Base-by-base conservation (phyloP, 64 coral and sea anemone species). In the Hydrozoanthus tunicans region DNA sequence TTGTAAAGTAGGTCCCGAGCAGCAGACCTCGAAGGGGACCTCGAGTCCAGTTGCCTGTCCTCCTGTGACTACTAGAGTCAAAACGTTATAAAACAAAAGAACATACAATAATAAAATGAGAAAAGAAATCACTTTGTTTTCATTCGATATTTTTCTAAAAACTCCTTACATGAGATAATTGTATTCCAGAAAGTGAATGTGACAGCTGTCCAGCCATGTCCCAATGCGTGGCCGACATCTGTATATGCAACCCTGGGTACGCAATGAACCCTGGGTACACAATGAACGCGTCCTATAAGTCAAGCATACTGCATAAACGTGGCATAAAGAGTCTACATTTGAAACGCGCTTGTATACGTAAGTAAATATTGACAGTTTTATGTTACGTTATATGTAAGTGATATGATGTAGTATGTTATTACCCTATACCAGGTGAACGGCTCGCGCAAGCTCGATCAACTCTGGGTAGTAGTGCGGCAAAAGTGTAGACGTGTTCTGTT, bases 261-360 rank as follows among this genome's bases (percentile, higher is more conserved):
- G 61, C 86, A 53, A 92, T 92, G 94, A 90, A 52, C 67, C 79
- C 63, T 56, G 60, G 84, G 1, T 95, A 95, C 66, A 64, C 86
- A 53, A 92, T 92, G 94, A 90, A 52, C 67, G 71, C 63, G 26
- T 52, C 68, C 20, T 88, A 88, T 73, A 56, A 5, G 2, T 13
- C 84, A 0, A 61, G 69, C 11, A 75, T 55, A 60, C 11, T 59
- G 9, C 84, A 88, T 60, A 74, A 61, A 17, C 84, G 68, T 70
- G 23, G 68, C 5, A 51, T 32, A 23, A 73, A 61, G 55, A 59
- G 66, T 9, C 23, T 14, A 17, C 20, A 62, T 24, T 64, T 66
- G 7, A 95, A 95, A 59, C 85, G 94, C n/a, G 51, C 78, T 27
- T 95, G 94, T 66, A 85, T 93, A 89, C 70, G 94, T 95, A 83